These are phyloP conservation scores for Scaptomyza flava DNA, from an alignment of 2,888 invertebrate species.

Conservation along the genomic window DNA sequence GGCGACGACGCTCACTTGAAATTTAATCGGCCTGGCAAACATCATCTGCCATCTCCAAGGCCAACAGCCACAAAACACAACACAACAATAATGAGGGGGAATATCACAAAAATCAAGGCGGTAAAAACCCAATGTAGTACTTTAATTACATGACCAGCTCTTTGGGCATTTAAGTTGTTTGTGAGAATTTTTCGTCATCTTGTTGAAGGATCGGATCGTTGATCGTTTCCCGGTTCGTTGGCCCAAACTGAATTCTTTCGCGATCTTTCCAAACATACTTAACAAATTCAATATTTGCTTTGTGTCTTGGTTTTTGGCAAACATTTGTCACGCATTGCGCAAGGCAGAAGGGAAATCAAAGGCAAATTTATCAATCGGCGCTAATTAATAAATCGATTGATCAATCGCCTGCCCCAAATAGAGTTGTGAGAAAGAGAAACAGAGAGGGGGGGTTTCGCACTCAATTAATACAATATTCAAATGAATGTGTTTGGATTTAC, in stretches of 20 bases:
- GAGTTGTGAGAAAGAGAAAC: background rate
- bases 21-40: slow-evolving; percentile 56
- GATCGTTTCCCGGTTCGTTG: slow-evolving; percentile 58
- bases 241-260: slow-evolving; percentile 17
- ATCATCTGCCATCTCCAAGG: slow-evolving; percentile 45
- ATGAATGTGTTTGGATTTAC: too few relatives aligned
- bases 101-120: slow-evolving; percentile 10
- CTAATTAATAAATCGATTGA: slow-evolving; percentile 68
- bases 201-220: slow-evolving; percentile 5
- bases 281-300: background rate
- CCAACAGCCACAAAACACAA: slow-evolving; percentile 6
- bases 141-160: slow-evolving; percentile 49
- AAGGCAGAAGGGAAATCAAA: slow-evolving; percentile 11
- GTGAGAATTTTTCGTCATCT: slow-evolving; percentile 6
- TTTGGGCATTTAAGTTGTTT: slow-evolving; percentile 12
- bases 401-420: slow-evolving; percentile 38
- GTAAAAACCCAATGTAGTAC: slow-evolving; percentile 23
- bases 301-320: slow-evolving; percentile 13
- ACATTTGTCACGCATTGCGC: slow-evolving; percentile 23
- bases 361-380: slow-evolving; percentile 59
- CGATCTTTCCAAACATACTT: background rate
- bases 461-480: background rate
- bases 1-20: slow-evolving; percentile 61
- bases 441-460: background rate
- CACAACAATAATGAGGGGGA: slow-evolving; percentile 18